phyloP scores from a whole-genome alignment of 2,113 vertebrate genomes.

The Catharus fuscescens region DNA sequence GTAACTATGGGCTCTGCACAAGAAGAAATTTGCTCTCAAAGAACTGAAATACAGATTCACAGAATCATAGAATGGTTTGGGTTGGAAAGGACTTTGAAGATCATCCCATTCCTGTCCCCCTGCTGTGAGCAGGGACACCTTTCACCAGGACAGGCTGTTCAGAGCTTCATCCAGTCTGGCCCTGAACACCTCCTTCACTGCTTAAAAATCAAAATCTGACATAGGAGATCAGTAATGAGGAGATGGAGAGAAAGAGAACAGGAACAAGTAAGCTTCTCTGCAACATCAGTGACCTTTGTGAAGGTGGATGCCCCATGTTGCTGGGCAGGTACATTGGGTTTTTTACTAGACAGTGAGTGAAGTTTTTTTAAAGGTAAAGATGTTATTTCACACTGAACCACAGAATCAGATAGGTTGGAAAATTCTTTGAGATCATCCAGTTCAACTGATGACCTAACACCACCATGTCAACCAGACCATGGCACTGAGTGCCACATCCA shows the following conservation, averaged over 20 bases:
- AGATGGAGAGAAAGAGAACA: neutral
- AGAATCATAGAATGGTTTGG: neutral
- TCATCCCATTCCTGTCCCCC: neutral
- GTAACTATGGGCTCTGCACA: neutral
- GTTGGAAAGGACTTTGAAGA: neutral
- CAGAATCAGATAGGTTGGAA: neutral
- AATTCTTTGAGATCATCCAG: neutral
- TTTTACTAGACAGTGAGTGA: neutral
- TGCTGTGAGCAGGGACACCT: neutral
- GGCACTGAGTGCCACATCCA: neutral
- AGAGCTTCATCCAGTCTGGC: neutral
- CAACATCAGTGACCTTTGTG: neutral
- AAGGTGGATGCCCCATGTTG: neutral
- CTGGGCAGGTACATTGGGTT: neutral
- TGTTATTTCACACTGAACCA: neutral
- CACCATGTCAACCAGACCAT: neutral
- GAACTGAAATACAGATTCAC: neutral
- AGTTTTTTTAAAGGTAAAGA: neutral
- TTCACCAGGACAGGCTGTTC: neutral
- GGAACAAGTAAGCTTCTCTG: neutral
- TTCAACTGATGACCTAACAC: neutral
- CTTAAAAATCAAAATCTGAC: neutral
- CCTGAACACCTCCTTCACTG: neutral
- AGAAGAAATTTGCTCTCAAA: neutral
- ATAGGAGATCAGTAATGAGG: neutral